Evolutionary conservation across 2,888 invertebrate species (phyloP), one percentile per base, ranked within the genome.

Genomic region (Folsomia candida): DNA sequence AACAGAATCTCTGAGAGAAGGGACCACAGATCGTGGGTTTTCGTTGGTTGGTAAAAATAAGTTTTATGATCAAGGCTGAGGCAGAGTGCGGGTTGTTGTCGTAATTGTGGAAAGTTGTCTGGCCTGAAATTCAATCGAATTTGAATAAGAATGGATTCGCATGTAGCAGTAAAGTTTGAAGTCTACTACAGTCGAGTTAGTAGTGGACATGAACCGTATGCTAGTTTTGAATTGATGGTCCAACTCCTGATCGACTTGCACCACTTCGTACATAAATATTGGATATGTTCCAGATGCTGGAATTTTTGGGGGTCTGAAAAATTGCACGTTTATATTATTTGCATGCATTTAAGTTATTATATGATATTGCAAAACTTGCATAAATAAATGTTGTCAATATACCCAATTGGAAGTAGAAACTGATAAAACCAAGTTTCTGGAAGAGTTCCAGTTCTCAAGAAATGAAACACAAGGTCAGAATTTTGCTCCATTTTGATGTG

Each of bases 11-110:
- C 74, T 0, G 74, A 64, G 18, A 74, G 65, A 18, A 74, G 47
- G 20, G 74, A 68, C 70, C 69, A 74, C 6, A 74, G 58, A 26
- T 74, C 74, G 63, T 74, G 72, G 20, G 70, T 68, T 0, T 64
- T 29, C 22, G 72, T 74, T n/a, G 70, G 66, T 2, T 70, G 67
- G 18, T 72, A 58, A 51, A 74, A 37, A 47, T 72, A 74, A 51
- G 66, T 68, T 9, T 72, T 64, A 29, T 72, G 68, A 29, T 72
- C 68, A 6, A 74, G 25, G 14, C 60, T 72, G 26, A 74, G 62
- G 4, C 66, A 71, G n/a, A 59, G 11, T 2, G 63, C 51, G 28
- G 70, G 47, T 9, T 22, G 24, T 22, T 67, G 67, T 2, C 67
- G 26, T 2, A 6, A 24, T 2, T 25, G 26, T 4, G 54, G 26